phyloP scores from a whole-genome alignment of 2,113 vertebrate genomes.

The Nymphicus hollandicus region DNA sequence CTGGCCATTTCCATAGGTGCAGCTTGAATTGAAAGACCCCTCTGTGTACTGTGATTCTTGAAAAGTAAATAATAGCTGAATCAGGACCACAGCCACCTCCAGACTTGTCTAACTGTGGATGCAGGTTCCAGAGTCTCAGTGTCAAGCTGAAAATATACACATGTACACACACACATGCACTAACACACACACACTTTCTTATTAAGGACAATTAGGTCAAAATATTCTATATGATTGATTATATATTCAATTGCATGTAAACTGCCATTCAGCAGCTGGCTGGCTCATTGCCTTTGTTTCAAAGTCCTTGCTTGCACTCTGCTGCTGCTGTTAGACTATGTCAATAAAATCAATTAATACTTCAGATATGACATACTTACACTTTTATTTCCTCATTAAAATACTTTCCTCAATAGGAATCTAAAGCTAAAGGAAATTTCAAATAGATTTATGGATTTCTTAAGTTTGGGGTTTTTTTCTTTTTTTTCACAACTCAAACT shows the following conservation, averaged over 20 bases:
- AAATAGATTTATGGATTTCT: conserved; percentile 17
- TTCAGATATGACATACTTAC: conserved; percentile 1
- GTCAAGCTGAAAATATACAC: background rate
- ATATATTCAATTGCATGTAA: background rate
- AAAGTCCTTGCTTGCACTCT: background rate
- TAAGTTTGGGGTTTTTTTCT: background rate
- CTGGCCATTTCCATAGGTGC: background rate
- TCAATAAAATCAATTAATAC: conserved; percentile 23
- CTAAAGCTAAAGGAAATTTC: conserved; percentile 9
- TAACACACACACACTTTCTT: background rate
- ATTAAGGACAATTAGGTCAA: background rate
- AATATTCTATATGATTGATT: background rate
- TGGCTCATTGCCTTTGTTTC: conserved; percentile 1
- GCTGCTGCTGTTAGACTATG: background rate
- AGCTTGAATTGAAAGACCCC: background rate
- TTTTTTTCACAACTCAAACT: background rate
- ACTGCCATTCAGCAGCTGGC: background rate
- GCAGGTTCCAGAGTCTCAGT: background rate
- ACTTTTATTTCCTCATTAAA: conserved; percentile 38
- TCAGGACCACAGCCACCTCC: background rate
- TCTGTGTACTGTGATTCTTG: background rate
- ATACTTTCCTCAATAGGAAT: background rate
- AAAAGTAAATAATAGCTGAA: background rate
- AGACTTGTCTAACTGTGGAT: background rate
- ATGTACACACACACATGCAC: rapidly evolving